A percentile compares a stretch with the other conserved stretches of the same genome.
Evolutionary conservation across 2,888 invertebrate genomes (phyloP).

Genomic region (Caenorhabditis wallacei): DNA sequence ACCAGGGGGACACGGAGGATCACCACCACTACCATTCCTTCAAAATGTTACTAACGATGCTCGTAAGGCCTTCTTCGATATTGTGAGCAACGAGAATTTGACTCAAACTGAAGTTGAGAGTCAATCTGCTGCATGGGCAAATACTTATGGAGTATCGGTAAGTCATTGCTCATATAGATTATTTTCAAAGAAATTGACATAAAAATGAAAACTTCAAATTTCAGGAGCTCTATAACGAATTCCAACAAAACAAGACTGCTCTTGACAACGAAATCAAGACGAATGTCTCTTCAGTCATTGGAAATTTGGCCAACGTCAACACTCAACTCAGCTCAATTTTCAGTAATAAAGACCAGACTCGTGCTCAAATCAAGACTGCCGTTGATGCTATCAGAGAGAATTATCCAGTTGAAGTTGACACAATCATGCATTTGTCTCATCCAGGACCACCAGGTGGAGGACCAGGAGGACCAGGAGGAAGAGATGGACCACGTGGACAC

Average conservation of each 20-base stretch:
- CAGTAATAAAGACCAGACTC: constrained; percentile 59
- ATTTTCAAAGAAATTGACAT: neutral
- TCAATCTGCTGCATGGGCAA: constrained; percentile 64
- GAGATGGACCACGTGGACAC: constrained; percentile 19
- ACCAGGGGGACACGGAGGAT: constrained; percentile 49
- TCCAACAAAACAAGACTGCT: constrained; percentile 57
- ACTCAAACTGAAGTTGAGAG: constrained; percentile 62
- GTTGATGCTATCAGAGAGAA: constrained; percentile 50
- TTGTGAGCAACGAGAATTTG: constrained; percentile 64
- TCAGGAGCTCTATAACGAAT: constrained; percentile 60
- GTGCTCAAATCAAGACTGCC: constrained; percentile 42
- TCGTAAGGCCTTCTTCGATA: constrained; percentile 64
- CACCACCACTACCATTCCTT: constrained; percentile 65
- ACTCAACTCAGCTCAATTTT: constrained; percentile 57
- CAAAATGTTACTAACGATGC: constrained; percentile 64
- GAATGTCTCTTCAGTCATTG: constrained; percentile 56
- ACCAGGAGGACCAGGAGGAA: constrained; percentile 40
- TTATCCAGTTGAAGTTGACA: constrained; percentile 57
- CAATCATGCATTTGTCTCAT: constrained; percentile 50
- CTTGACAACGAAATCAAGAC: constrained; percentile 39
- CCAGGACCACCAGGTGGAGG: constrained; percentile 49
- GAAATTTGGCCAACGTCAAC: constrained; percentile 55
- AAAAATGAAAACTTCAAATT: constrained; percentile 3
- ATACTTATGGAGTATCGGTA: constrained; percentile 65
- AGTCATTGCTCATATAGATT: constrained; percentile 10